phyloP scores from a whole-genome alignment of 2,797 vertebrate genomes.

The Calcarius lapponicus region DNA sequence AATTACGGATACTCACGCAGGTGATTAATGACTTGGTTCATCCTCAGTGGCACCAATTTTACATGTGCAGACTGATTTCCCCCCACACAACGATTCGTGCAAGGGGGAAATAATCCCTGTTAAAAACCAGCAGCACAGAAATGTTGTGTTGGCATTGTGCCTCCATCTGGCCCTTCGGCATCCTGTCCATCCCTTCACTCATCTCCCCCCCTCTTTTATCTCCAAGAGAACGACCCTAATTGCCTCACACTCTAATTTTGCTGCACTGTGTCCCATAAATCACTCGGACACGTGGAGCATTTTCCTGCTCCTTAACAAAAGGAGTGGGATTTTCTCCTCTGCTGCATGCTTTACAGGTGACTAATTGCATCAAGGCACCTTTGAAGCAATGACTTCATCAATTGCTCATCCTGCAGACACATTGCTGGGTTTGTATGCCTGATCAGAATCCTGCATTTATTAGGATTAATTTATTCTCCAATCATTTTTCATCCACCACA shows the following conservation, averaged over 20 bases:
- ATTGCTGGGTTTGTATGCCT: constrained; percentile 4
- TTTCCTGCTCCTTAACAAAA: constrained; percentile 51
- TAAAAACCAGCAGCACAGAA: neutral
- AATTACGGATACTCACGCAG: neutral
- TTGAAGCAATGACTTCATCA: constrained; percentile 66
- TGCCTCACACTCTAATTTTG: neutral
- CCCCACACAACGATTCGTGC: neutral
- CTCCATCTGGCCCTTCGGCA: constrained; percentile 28
- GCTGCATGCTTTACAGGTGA: constrained; percentile 51
- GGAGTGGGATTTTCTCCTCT: constrained; percentile 25
- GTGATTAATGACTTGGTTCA: constrained; percentile 56
- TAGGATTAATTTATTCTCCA: constrained; percentile 64
- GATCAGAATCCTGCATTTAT: constrained; percentile 52
- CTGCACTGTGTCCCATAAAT: constrained; percentile 53
- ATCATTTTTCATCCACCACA: constrained; percentile 25
- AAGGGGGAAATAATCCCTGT: neutral
- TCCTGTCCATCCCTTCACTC: constrained; percentile 20
- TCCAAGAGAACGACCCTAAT: constrained; percentile 2
- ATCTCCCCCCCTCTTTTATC: constrained; percentile 29
- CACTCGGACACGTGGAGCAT: neutral
- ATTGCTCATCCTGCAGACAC: constrained; percentile 36
- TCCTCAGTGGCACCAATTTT: constrained; percentile 25
- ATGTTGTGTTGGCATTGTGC: neutral
- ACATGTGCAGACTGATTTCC: neutral
- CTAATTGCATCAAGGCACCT: constrained; percentile 61